Conservation (phyloP, 2,113 vertebrate species). For the Apus apus region DNA sequence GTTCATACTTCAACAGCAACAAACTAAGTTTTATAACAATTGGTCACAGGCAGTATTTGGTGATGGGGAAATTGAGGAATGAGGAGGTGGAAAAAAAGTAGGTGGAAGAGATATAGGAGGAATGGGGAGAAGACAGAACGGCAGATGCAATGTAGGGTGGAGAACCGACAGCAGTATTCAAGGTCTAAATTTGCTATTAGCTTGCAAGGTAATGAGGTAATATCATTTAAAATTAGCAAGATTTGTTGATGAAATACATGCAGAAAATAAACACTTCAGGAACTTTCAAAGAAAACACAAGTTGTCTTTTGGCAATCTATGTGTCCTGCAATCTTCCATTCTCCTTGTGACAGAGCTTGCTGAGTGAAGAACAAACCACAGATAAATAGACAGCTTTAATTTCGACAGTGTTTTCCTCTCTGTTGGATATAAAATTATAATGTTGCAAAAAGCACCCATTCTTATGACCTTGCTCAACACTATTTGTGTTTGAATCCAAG, state of each 20-base stretch:
- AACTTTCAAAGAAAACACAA: not conserved
- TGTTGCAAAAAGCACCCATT: not conserved
- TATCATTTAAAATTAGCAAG: constrained; percentile 5
- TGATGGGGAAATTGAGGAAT: not conserved
- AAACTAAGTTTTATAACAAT: not conserved
- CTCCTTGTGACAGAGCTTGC: not conserved
- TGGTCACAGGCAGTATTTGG: not conserved
- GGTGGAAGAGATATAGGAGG: not conserved
- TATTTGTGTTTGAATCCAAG: constrained; percentile 1
- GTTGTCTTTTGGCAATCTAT: not conserved
- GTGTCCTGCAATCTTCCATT: not conserved
- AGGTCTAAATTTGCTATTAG: not conserved
- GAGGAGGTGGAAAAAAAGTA: not conserved
- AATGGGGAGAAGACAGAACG: not conserved
- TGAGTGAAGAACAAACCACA: not conserved
- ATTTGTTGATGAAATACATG: constrained; percentile 1
- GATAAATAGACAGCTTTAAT: not conserved
- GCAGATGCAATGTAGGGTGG: not conserved
- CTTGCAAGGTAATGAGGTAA: constrained; percentile 41
- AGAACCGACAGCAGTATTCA: constrained; percentile 19
- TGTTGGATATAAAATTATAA: not conserved
- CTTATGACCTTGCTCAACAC: not conserved
- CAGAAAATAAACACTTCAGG: constrained; percentile 7
- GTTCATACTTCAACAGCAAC: not conserved
- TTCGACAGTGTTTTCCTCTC: not conserved